Conservation (phyloP, 2,797 vertebrate species). For the Mormyrus proboscirostris region DNA sequence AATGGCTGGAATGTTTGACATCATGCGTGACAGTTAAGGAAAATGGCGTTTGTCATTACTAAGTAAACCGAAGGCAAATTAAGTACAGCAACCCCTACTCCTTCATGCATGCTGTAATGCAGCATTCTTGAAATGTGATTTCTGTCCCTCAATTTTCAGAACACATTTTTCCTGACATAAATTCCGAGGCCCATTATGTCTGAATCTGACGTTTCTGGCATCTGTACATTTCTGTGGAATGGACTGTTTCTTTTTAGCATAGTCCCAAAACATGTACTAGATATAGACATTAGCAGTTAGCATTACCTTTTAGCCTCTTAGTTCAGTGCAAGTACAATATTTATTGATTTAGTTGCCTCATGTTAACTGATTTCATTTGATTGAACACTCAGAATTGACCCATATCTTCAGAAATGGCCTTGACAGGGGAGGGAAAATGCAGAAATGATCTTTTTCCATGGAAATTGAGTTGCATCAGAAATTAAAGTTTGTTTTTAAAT, state of each 20-base stretch:
- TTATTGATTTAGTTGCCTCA: background rate
- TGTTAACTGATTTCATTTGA: background rate
- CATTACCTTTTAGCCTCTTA: background rate
- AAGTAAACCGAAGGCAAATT: background rate
- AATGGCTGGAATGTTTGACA: background rate
- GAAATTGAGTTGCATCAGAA: background rate
- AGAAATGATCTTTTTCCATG: background rate
- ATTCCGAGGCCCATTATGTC: background rate
- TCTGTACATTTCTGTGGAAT: background rate
- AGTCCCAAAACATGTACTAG: background rate
- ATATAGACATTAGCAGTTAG: background rate
- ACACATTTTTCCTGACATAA: background rate
- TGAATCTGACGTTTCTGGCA: background rate
- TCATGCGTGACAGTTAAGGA: background rate
- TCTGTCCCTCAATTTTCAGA: background rate
- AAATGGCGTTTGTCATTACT: background rate
- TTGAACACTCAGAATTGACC: background rate
- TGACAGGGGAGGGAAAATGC: background rate
- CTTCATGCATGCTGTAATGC: background rate
- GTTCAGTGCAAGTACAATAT: slow-evolving; percentile 5
- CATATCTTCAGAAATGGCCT: background rate
- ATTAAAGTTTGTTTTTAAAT: background rate
- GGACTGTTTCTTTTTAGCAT: background rate
- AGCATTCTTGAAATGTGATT: background rate
- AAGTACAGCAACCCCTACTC: background rate